Percentiles rank a stretch among this genome's conserved stretches.
Evolutionary conservation across 2,888 invertebrate genomes (phyloP).

Genomic region (Morpho helenor): DNA sequence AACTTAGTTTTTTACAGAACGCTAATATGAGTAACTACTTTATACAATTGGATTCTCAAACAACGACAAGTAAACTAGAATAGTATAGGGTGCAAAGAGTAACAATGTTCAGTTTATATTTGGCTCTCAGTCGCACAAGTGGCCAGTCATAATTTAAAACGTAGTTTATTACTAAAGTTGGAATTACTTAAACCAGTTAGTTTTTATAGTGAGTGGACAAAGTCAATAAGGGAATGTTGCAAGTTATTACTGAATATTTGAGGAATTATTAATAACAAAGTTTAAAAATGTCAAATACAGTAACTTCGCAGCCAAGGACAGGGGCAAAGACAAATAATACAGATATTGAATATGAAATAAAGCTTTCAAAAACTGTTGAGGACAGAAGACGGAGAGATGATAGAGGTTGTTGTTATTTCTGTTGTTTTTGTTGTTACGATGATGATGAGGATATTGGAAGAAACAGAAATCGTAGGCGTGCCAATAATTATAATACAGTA

Average conservation of each 20-base stretch:
- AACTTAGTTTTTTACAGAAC: no score
- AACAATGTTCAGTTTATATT: no score
- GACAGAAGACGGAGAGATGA: background rate
- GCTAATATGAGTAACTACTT: no score
- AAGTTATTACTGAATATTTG: background rate
- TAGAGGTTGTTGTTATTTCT: conserved; percentile 4
- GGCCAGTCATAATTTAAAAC: no score
- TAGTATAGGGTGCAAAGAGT: no score
- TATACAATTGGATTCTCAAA: no score
- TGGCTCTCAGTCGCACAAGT: no score
- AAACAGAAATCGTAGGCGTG: background rate
- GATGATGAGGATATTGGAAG: conserved; percentile 1
- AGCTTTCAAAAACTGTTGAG: background rate
- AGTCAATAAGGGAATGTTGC: no score
- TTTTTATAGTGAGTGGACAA: no score
- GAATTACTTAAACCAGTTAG: no score
- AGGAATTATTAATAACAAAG: background rate
- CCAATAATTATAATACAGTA: background rate
- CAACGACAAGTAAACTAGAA: no score
- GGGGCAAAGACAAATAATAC: conserved; percentile 1
- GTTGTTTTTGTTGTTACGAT: conserved; percentile 2
- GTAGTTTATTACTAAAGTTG: no score
- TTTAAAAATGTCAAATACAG: background rate
- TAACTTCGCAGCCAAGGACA: conserved; percentile 10
- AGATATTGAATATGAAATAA: background rate